Conservation (phyloP, 2,113 vertebrate genomes). For the Sisor rabdophorus region DNA sequence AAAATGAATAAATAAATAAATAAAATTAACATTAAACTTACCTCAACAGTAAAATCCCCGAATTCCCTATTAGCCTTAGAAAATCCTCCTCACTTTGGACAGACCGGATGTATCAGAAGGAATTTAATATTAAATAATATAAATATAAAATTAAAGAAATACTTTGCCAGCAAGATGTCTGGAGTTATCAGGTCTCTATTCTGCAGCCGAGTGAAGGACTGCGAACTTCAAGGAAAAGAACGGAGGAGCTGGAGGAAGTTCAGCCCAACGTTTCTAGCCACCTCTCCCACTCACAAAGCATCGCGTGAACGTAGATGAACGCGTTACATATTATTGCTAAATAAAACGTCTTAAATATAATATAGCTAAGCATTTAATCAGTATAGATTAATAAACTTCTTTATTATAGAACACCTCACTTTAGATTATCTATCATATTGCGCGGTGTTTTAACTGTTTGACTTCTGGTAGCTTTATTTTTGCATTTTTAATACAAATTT, state of each 20-base stretch:
- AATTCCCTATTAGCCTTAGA: not conserved
- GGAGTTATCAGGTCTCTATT: conserved; percentile 32
- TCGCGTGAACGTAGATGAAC: no score
- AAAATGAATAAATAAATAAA: not conserved
- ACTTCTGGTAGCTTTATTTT: not conserved
- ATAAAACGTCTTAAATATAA: not conserved
- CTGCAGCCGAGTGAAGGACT: conserved; percentile 38
- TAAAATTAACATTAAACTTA: not conserved
- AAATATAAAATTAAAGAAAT: no score
- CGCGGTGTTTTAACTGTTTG: not conserved
- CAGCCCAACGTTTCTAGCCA: conserved; percentile 59
- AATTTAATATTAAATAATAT: no score
- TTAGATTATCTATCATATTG: not conserved
- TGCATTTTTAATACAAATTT: not conserved
- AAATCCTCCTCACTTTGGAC: not conserved
- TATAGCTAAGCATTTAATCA: not conserved
- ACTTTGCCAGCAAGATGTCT: no score
- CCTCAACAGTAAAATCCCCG: conserved; percentile 21
- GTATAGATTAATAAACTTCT: not conserved
- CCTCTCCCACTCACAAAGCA: no score
- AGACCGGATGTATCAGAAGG: no score
- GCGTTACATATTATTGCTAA: not conserved
- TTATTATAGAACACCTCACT: not conserved
- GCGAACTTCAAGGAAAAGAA: conserved; percentile 53
- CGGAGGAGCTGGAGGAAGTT: conserved; percentile 51